Conservation (phyloP, 2,888 invertebrate species). For the Sarcophaga rosellei region DNA sequence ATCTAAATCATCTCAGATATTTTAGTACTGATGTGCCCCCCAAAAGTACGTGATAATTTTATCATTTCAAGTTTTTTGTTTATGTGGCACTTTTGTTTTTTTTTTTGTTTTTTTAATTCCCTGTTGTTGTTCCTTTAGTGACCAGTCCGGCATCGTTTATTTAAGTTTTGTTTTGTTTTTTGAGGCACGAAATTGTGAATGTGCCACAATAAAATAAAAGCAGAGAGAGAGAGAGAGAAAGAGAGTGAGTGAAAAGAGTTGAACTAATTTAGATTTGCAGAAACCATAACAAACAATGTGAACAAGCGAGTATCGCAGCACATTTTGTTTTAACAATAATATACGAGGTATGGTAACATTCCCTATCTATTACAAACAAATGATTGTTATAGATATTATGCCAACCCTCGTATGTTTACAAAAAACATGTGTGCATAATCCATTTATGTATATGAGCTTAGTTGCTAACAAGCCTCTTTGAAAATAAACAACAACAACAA, state of each 20-base stretch:
- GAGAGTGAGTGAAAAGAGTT: too few relatives aligned
- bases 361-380: too few relatives aligned
- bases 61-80: slow-evolving; percentile 63
- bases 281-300: slow-evolving; percentile 26
- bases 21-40: too few relatives aligned
- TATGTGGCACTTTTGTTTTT: slow-evolving; percentile 61
- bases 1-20: too few relatives aligned
- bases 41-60: slow-evolving; percentile 65
- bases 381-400: too few relatives aligned
- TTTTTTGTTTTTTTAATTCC: neutral
- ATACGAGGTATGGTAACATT: neutral
- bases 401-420: too few relatives aligned
- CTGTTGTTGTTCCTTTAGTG: slow-evolving; percentile 9
- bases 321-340: too few relatives aligned
- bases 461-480: neutral
- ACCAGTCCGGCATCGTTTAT: slow-evolving; percentile 21
- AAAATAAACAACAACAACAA: slow-evolving; percentile 22
- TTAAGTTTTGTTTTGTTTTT: neutral
- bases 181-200: slow-evolving; percentile 15
- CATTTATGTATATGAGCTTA: slow-evolving; percentile 1
- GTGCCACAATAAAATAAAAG: slow-evolving; percentile 2
- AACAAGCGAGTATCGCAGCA: neutral
- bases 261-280: slow-evolving; percentile 39
- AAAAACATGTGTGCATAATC: neutral
- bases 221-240: too few relatives aligned